phyloP scores from a whole-genome alignment of 2,888 invertebrate species.

The Caenorhabditis virilis region DNA sequence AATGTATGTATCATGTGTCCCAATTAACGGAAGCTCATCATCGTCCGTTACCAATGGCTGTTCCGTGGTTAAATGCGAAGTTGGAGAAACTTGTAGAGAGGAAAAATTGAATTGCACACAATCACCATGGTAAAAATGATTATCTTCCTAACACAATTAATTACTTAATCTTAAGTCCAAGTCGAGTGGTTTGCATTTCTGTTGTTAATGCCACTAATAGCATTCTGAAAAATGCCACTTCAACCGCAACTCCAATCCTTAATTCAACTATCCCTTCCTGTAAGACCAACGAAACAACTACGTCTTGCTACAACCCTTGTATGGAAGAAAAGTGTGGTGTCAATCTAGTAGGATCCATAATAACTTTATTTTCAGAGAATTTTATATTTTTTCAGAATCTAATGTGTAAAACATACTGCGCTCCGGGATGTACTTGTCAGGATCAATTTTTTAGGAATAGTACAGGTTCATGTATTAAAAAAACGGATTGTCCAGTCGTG shows the following conservation, averaged over 20 bases:
- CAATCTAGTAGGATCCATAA: too few species aligned
- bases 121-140: slow-evolving; percentile 13
- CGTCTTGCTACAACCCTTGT: slow-evolving; percentile 2
- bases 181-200: too few species aligned
- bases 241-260: too few species aligned
- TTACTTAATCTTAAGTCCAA: too few species aligned
- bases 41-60: slow-evolving; percentile 9
- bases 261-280: too few species aligned
- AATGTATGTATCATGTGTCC: slow-evolving; percentile 13
- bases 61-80: slow-evolving; percentile 12
- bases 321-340: not conserved
- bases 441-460: not conserved
- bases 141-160: not conserved
- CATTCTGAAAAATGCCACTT: too few species aligned
- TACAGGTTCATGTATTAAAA: not conserved
- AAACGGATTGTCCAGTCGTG: not conserved
- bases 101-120: slow-evolving; percentile 5
- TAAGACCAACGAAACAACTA: not conserved
- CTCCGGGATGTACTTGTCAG: not conserved
- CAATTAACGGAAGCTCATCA: slow-evolving; percentile 1
- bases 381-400: slow-evolving; percentile 1
- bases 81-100: slow-evolving; percentile 14
- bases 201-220: too few species aligned
- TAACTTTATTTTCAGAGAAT: too few species aligned
- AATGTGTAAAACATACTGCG: not conserved